Base-by-base conservation (phyloP, 2,797 vertebrate genomes). In the Eupleurogrammus muticus region DNA sequence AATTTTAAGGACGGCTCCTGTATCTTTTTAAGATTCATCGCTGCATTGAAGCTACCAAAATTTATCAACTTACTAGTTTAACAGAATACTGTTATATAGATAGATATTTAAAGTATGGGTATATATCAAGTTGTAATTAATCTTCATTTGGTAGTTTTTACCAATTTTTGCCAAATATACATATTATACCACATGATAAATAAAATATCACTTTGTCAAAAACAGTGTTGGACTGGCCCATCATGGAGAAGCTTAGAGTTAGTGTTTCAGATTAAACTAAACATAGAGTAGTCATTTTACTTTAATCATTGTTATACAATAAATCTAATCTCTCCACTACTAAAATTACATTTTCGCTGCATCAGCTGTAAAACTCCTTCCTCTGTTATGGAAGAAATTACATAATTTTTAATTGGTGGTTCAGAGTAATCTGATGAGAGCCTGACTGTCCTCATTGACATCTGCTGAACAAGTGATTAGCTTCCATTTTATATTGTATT, bases 311-410 rank as follows among this genome's bases (percentile, higher is more conserved):
- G 42, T 38, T 57, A 46, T 23, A 46, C 52, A 50, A 44, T 58
- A 54, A 59, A 62, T 58, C 21, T 58, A 56, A 62, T 56, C 20
- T 38, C 23, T 17, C 2, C 6, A 50, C 36, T 14, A 21, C 51
- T 19, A 66, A 49, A 56, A 20, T 35, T 47, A 20, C 48, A 57
- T 67, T n/a, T 51, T 35, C 23, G 53, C 34, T 42, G 17, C 38
- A 36, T 66, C 10, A 36, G 48, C 48, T 42, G 14, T 47, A 53
- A 48, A 40, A 60, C 7, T 12, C 23, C 11, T 11, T 0, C 5
- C 5, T 58, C 2, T 17, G 5, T 49, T 21, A 14, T 38, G 2
- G 16, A 21, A 32, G 53, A 38, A 28, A 2, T 1, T 28, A 1
- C 24, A 3, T 21, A 32, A 9, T 32, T 34, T 44, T 38, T 17